Evolutionary conservation across 2,113 vertebrate genomes (phyloP), one percentile per base, ranked within the genome.

Genomic region (Oxyruncus cristatus): DNA sequence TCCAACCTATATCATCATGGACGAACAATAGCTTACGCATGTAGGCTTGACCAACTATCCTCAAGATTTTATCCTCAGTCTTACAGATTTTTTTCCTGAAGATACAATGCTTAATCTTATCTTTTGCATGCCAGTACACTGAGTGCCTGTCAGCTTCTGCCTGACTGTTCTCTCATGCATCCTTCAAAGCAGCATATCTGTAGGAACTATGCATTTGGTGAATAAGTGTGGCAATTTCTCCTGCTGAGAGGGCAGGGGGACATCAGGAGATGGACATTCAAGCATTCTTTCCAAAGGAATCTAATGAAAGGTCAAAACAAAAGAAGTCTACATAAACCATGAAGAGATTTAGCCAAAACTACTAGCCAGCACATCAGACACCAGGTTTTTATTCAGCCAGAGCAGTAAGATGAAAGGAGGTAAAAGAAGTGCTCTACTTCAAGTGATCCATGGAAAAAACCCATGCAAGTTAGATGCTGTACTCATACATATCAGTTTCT

Each of bases 181-280:
- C 39, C 65, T 92, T 73, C 71, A 56, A 70, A 61, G 24, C 52
- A 8, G 0, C 16, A 4, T 8, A 71, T 49, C 84, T 87, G 33
- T 11, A 86, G 18, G 15, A 71, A 27, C 32, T n/a, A 44, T 0
- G 0, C 0, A 0, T 47, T 49, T 46, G 14, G 24, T 73, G 41
- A 73, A 28, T 23, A 17, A 6, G 21, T 56, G n/a, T 53, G 75
- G 59, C 46, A 37, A 17, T 44, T 78, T 68, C 32, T 22, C 53
- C 62, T 72, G 23, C 21, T 24, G 9, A 93, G 27, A 61, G 18
- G 27, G 39, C 53, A 85, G n/a, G 78, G 12, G 19, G 20, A 66
- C n/a, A 58, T 28, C 14, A 62, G 47, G 52, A 58, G 12, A 79
- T 11, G 26, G 66, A 39, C 20, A 49, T 44, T 13, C 0, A 0